These are phyloP conservation scores for Sphaerophoria taeniata DNA, from an alignment of 2,888 invertebrate species.

Conservation along the genomic window DNA sequence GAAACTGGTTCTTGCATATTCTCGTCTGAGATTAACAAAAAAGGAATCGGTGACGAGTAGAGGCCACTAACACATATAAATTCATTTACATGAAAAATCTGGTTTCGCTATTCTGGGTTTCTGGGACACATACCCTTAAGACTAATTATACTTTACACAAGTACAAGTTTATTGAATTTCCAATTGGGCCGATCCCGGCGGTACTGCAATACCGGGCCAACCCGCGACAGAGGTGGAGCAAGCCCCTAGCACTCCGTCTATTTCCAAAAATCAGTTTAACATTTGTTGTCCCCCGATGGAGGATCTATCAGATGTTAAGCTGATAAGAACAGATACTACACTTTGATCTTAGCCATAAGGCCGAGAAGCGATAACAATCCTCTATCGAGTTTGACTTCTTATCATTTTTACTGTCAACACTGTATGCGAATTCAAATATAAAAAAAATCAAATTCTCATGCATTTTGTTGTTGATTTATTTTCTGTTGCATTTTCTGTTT, in stretches of 20 bases:
- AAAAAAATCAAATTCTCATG: not conserved
- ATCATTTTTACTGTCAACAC: not conserved
- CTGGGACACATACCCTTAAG: too few species aligned
- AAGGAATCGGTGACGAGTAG: too few species aligned
- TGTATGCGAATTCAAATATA: not conserved
- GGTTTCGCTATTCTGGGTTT: too few species aligned
- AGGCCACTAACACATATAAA: too few species aligned
- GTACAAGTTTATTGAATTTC: not conserved
- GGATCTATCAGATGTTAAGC: constrained; percentile 25
- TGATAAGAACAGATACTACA: constrained; percentile 28
- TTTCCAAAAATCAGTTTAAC: constrained; percentile 26
- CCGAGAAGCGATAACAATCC: constrained; percentile 6
- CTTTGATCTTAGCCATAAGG: constrained; percentile 29
- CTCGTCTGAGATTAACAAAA: too few species aligned
- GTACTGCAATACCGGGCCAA: constrained; percentile 28
- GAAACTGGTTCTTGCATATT: too few species aligned
- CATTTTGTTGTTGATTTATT: not conserved
- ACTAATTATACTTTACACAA: not conserved
- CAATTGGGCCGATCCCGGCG: constrained; percentile 19
- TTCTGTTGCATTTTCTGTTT: not conserved
- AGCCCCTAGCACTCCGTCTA: constrained; percentile 23
- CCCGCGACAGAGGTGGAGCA: constrained; percentile 27
- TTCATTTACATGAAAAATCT: too few species aligned
- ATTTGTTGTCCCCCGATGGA: constrained; percentile 24
- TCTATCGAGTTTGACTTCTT: not conserved